Percentiles rank a stretch among this genome's conserved stretches.
phyloP scores from a whole-genome alignment of 2,888 invertebrate species.

The Erebia palarica region DNA sequence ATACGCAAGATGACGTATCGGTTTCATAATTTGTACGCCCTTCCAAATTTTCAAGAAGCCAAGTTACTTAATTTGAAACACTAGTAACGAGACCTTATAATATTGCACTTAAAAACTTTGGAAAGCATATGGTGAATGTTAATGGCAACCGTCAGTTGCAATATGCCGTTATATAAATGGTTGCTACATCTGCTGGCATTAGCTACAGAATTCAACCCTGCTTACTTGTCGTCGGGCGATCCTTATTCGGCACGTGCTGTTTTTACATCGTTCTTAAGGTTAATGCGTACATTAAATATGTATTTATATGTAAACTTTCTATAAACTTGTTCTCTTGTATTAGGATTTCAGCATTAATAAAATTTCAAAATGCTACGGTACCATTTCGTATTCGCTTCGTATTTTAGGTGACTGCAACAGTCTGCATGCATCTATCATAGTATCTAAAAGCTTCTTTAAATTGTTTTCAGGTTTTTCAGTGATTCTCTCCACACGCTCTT shows the following conservation, averaged over 20 bases:
- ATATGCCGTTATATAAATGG: conserved; percentile 55
- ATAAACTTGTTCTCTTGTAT: conserved; percentile 1
- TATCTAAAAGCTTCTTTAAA: background rate
- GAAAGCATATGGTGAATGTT: conserved; percentile 42
- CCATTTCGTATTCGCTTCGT: background rate
- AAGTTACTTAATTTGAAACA: conserved; percentile 33
- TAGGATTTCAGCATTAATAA: background rate
- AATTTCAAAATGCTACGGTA: background rate
- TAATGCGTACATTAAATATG: no score
- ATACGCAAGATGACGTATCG: conserved; percentile 25
- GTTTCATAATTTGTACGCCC: conserved; percentile 33
- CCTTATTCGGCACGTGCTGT: conserved; percentile 49
- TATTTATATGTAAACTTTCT: conserved; percentile 32
- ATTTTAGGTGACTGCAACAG: background rate
- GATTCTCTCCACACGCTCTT: background rate
- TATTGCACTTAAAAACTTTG: conserved; percentile 40
- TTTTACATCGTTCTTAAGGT: conserved; percentile 44
- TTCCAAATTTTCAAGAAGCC: conserved; percentile 35
- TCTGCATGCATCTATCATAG: background rate
- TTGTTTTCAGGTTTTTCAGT: background rate
- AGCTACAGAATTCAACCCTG: conserved; percentile 46
- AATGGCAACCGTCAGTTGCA: conserved; percentile 47
- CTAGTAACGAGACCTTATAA: conserved; percentile 36
- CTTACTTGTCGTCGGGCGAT: conserved; percentile 48
- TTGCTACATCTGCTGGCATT: conserved; percentile 54